Conservation (phyloP, 2,888 invertebrate species). For the Cheilosia vernalis region DNA sequence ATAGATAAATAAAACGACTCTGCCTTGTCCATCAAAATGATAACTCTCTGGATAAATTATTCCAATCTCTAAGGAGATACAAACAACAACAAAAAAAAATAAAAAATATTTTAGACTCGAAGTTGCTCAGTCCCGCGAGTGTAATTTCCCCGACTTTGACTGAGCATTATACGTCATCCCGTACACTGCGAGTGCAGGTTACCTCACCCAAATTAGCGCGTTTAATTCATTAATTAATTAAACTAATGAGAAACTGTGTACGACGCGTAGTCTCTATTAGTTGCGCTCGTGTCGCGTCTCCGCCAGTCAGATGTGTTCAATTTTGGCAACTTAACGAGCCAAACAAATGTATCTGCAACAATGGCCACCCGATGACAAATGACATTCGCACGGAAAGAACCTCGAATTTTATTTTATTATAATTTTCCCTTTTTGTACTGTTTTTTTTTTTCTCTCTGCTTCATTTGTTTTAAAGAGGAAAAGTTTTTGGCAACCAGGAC, state of each 20-base stretch:
- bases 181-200: conserved; percentile 11
- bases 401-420: conserved; percentile 28
- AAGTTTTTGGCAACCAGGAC: conserved; percentile 39
- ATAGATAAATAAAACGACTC: conserved; percentile 61
- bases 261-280: conserved; percentile 67
- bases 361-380: conserved; percentile 68
- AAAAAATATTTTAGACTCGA: conserved; percentile 32
- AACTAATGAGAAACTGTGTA: conserved; percentile 74
- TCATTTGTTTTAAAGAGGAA: conserved; percentile 23
- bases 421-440: not conserved
- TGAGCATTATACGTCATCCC: conserved; percentile 66
- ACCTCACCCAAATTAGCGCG: conserved; percentile 60
- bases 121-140: conserved; percentile 40
- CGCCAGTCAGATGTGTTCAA: conserved; percentile 15
- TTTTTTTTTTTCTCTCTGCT: not conserved
- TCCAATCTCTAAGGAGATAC: conserved; percentile 32
- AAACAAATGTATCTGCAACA: conserved; percentile 71
- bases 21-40: conserved; percentile 55
- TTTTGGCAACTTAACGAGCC: conserved; percentile 65
- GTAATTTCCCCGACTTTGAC: conserved; percentile 56
- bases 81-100: not conserved
- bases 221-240: conserved; percentile 75
- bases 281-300: conserved; percentile 9
- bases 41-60: conserved; percentile 64
- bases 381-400: conserved; percentile 48